phyloP scores from a whole-genome alignment of 2,797 vertebrate genomes.

The Danio tinwini region DNA sequence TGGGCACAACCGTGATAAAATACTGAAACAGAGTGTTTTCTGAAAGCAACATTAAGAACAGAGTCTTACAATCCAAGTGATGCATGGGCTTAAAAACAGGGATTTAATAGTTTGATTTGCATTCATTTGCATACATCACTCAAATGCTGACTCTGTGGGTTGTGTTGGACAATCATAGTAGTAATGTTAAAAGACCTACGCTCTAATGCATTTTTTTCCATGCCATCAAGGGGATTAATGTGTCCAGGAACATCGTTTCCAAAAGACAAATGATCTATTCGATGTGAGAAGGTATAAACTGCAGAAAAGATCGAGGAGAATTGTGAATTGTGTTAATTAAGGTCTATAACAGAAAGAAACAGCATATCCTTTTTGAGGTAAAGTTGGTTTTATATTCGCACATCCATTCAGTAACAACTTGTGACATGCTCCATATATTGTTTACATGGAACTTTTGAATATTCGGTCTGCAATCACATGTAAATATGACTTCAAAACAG shows the following conservation, averaged over 20 bases:
- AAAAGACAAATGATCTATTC: conserved; percentile 95
- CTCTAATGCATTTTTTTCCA: conserved; percentile 89
- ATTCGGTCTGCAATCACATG: no score
- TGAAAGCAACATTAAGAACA: conserved; percentile 59
- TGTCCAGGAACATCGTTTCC: conserved; percentile 91
- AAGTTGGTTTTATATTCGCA: no score
- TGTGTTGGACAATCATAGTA: background rate
- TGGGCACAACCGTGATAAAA: conserved; percentile 97
- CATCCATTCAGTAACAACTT: no score
- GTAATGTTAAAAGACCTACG: conserved; percentile 72
- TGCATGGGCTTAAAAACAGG: background rate
- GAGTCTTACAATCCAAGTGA: background rate
- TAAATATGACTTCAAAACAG: no score
- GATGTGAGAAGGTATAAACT: conserved; percentile 96
- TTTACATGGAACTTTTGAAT: no score
- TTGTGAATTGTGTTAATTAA: background rate
- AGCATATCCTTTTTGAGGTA: background rate
- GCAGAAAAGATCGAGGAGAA: conserved; percentile 31
- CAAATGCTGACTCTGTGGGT: background rate
- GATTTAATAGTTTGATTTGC: background rate
- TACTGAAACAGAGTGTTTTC: conserved; percentile 98
- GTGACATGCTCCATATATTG: no score
- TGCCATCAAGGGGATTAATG: conserved; percentile 93
- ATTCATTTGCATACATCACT: background rate
- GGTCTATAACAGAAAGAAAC: background rate